These are phyloP conservation scores for Matsumurasca onukii DNA, from an alignment of 1,140 invertebrate genomes.

Conservation along the genomic window DNA sequence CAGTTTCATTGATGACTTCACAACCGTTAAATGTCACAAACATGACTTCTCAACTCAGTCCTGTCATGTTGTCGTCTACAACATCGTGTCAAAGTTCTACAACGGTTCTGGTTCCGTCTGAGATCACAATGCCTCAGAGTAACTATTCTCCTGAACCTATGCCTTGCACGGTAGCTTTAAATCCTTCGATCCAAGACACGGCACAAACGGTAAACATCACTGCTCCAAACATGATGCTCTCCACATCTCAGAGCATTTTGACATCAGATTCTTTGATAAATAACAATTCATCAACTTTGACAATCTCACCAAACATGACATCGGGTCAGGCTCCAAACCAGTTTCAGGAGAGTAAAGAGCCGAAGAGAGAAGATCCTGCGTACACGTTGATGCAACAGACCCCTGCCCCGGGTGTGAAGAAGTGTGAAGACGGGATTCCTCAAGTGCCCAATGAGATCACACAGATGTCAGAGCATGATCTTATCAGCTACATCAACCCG, in stretches of 20 bases:
- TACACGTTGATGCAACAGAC: neutral
- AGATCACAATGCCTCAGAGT: neutral
- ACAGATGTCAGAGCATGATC: slow-evolving; percentile 79
- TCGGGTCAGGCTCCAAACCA: neutral
- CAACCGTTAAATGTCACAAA: neutral
- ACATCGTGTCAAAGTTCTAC: neutral
- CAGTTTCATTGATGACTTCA: slow-evolving; percentile 1
- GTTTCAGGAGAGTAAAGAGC: neutral
- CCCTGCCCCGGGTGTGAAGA: slow-evolving; percentile 11
- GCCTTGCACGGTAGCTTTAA: slow-evolving; percentile 7
- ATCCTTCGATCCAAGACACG: neutral
- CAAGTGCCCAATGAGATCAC: slow-evolving; percentile 64
- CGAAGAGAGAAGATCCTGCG: neutral
- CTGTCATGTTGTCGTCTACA: neutral
- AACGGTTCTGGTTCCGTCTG: neutral
- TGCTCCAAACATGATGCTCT: neutral
- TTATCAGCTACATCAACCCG: slow-evolving; percentile 82
- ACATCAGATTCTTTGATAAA: neutral
- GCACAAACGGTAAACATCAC: neutral
- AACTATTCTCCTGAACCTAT: no score
- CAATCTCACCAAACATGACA: neutral
- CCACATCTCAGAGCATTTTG: neutral
- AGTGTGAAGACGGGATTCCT: slow-evolving; percentile 48
- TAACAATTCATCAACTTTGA: neutral
- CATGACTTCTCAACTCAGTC: neutral